Conservation (phyloP, 2,888 invertebrate genomes). For the Polydesmus complanatus region DNA sequence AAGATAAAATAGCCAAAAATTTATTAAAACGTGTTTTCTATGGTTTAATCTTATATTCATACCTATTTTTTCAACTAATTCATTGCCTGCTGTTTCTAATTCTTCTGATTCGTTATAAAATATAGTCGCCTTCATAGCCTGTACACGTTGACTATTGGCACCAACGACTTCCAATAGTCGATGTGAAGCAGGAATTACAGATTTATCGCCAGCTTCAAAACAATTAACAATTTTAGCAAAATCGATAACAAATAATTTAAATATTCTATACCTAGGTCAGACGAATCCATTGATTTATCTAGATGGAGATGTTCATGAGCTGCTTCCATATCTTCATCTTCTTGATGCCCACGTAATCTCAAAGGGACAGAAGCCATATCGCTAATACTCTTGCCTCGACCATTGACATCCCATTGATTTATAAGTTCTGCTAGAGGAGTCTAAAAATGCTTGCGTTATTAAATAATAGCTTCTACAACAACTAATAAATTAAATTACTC, state of each 20-base stretch:
- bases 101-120: slow-evolving; percentile 38
- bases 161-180: slow-evolving; percentile 28
- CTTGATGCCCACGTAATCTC: slow-evolving; percentile 15
- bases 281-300: neutral
- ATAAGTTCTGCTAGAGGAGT: neutral
- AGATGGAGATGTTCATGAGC: neutral
- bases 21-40: no score
- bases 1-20: no score
- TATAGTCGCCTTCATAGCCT: slow-evolving; percentile 70
- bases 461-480: neutral
- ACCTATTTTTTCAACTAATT: slow-evolving; percentile 10
- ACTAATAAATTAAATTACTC: neutral
- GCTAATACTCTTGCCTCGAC: no score
- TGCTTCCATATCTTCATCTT: slow-evolving; percentile 14
- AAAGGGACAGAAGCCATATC: slow-evolving; percentile 8
- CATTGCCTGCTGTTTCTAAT: slow-evolving; percentile 20
- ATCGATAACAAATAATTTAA: no score
- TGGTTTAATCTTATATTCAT: no score
- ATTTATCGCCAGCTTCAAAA: no score
- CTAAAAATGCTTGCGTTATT: neutral
- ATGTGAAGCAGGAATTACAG: slow-evolving; percentile 24
- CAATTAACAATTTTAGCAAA: no score
- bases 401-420: neutral
- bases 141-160: slow-evolving; percentile 38
- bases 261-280: slow-evolving; percentile 22